phyloP scores from a whole-genome alignment of 2,797 vertebrate genomes.

The Balearica regulorum region DNA sequence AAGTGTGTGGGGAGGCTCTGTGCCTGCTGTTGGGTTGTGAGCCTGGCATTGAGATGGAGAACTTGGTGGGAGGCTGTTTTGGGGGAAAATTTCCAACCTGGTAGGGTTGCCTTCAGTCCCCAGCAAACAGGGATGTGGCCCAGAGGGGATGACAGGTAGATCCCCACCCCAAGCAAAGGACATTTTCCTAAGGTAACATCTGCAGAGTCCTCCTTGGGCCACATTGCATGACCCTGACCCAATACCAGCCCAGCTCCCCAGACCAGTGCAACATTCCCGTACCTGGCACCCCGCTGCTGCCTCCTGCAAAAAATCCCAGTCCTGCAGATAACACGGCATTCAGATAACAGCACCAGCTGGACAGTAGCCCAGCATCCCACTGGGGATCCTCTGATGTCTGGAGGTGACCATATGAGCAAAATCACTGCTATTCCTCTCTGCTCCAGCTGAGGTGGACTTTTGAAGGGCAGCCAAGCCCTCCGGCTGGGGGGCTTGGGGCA shows the following conservation, averaged over 20 bases:
- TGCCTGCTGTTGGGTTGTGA: background rate
- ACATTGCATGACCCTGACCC: rapidly evolving
- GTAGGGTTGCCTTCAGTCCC: background rate
- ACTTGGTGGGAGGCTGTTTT: background rate
- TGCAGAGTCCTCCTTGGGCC: rapidly evolving
- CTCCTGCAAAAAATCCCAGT: background rate
- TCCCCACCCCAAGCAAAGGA: rapidly evolving
- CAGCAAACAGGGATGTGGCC: background rate
- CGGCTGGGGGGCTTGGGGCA: background rate
- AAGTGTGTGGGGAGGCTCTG: rapidly evolving
- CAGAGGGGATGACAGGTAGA: rapidly evolving
- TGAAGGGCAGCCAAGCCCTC: background rate
- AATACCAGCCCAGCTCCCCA: background rate
- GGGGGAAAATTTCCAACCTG: rapidly evolving
- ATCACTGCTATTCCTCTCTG: background rate
- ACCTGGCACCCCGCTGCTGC: background rate
- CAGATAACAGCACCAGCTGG: background rate
- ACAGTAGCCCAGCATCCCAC: background rate
- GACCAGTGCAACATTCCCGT: rapidly evolving
- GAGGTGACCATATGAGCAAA: background rate
- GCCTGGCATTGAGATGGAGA: background rate
- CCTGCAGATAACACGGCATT: background rate
- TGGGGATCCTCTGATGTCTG: background rate
- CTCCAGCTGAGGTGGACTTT: background rate
- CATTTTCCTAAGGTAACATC: background rate